Percentiles rank a stretch among this genome's conserved stretches.
Evolutionary conservation across 2,113 vertebrate genomes (phyloP).

Genomic region (Neopipo cinnamomea): DNA sequence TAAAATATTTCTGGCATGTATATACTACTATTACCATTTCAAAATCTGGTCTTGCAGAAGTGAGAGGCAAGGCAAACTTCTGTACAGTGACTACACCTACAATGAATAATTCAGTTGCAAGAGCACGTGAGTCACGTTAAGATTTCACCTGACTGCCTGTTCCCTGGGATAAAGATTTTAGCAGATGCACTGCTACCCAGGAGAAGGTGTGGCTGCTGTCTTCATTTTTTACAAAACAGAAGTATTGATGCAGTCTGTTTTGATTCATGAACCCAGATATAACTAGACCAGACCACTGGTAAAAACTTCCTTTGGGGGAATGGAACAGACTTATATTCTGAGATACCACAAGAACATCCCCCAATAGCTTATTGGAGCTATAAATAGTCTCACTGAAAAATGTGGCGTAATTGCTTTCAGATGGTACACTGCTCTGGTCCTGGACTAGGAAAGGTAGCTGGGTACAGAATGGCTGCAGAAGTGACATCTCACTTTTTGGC

Average conservation of each 20-base stretch:
- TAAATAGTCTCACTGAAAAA: neutral
- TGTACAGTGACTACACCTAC: slow-evolving; percentile 19
- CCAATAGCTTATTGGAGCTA: neutral
- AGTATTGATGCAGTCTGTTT: neutral
- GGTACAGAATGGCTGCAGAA: neutral
- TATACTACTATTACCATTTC: slow-evolving; percentile 38
- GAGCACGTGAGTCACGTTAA: slow-evolving; percentile 29
- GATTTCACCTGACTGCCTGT: neutral
- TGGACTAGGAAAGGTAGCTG: neutral
- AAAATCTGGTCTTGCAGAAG: slow-evolving; percentile 54
- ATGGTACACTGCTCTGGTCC: neutral
- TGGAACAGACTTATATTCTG: neutral
- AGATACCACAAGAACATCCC: neutral
- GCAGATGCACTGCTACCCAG: neutral
- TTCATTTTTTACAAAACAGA: neutral
- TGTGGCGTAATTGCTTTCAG: neutral
- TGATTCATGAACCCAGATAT: neutral
- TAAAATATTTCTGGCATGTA: slow-evolving; percentile 43
- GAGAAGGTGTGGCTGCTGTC: neutral
- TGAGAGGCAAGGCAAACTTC: slow-evolving; percentile 27
- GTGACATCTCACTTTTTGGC: neutral
- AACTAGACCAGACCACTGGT: neutral
- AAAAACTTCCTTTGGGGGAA: neutral
- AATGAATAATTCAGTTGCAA: slow-evolving; percentile 53
- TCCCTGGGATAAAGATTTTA: neutral